Base-by-base conservation (phyloP, 1,140 invertebrate species). In the Mactra quadrangularis region DNA sequence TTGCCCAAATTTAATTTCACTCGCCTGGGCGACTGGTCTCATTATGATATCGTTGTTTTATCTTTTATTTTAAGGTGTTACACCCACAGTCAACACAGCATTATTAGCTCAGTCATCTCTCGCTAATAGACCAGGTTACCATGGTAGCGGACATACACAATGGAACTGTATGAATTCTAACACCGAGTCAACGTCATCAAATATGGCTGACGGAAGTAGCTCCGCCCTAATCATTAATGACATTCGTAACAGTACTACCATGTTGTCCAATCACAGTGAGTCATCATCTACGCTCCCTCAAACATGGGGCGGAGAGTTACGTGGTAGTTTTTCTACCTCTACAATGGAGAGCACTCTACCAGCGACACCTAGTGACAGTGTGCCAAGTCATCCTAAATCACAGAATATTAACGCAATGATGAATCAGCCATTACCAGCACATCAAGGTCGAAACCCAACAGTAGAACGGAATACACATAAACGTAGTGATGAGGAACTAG, bases 361-460 rank as follows among this genome's bases (percentile, higher is more conserved):
- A 7, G 84, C 91, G 31, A 93, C 93, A 29, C 92, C 93, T 4
- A 89, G 90, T 9, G 93, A 93, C 52, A 66, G 22, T 0, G 79
- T 85, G 47, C 86, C 86, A 60, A 76, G 74, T 60, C 77, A 81
- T 45, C 72, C 85, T 2, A 91, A 90, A 71, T 71, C 88, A 15
- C 88, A 86, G 50, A 92, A 91, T 55, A 70, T 91, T 7, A 89
- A 78, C 38, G 78, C 87, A 27, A 87, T 88, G 17, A 87, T 86
- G 74, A 89, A 90, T 45, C 90, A 90, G 45, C 68, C 71, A 29
- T 85, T 87, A 9, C 96, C 97, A 86, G 96, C 96, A 0, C 96
- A 97, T 91, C 97, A 98, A 90, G 97, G 97, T 3, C 93, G 97
- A 15, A 98, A 98, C 94, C 96, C 97, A 0, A 98, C 96, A 86